Conservation (phyloP, 2,797 vertebrate genomes). For the Morus bassanus region DNA sequence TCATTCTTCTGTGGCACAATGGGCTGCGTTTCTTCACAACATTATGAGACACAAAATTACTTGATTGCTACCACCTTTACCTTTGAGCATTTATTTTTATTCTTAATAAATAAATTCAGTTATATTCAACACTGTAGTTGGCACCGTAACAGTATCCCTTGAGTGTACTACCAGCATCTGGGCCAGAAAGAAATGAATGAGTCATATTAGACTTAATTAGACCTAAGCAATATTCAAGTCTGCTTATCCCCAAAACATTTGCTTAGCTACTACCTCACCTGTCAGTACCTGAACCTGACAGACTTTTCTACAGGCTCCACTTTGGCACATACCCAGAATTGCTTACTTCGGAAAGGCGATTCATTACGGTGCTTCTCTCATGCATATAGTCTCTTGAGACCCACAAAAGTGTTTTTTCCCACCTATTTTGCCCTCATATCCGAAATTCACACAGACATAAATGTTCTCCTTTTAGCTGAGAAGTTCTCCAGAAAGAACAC, state of each 20-base stretch:
- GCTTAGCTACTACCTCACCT: not conserved
- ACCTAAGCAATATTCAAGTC: not conserved
- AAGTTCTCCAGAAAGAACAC: not conserved
- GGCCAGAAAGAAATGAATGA: not conserved
- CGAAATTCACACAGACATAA: not conserved
- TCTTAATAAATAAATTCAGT: not conserved
- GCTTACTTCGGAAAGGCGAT: not conserved
- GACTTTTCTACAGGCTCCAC: not conserved
- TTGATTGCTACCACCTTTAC: not conserved
- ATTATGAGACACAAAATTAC: not conserved
- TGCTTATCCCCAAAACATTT: not conserved
- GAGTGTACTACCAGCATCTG: not conserved
- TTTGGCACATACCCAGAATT: not conserved
- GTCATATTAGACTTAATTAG: not conserved
- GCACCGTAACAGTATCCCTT: not conserved
- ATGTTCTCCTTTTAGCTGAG: not conserved
- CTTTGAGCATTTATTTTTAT: not conserved
- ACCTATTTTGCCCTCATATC: not conserved
- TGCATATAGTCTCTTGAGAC: not conserved
- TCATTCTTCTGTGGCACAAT: not conserved
- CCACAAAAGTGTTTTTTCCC: not conserved
- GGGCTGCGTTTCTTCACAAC: not conserved
- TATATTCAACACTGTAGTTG: not conserved
- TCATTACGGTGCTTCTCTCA: not conserved
- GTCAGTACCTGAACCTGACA: not conserved